Conservation (phyloP, 2,113 vertebrate genomes). For the Danionella cerebrum region DNA sequence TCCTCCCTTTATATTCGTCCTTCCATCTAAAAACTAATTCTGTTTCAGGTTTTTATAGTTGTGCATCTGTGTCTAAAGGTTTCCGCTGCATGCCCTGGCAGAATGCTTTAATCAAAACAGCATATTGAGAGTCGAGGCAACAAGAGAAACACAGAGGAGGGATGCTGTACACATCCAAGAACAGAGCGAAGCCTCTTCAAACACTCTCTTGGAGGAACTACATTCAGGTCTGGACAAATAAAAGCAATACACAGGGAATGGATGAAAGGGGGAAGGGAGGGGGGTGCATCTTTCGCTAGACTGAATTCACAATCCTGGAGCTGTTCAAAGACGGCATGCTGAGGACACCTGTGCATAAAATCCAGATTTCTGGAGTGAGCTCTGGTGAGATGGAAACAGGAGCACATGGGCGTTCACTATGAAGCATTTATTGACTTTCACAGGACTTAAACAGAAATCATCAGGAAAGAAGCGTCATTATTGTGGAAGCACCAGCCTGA, state of each 20-base stretch:
- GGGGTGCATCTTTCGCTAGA: neutral
- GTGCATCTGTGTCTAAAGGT: neutral
- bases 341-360: constrained; percentile 10
- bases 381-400: neutral
- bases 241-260: neutral
- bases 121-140: neutral
- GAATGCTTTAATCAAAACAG: constrained; percentile 23
- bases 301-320: neutral
- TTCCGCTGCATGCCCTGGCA: neutral
- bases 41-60: neutral
- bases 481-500: no score
- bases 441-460: no score
- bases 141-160: neutral
- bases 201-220: neutral
- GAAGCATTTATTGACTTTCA: no score
- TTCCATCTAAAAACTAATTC: neutral
- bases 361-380: neutral
- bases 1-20: neutral
- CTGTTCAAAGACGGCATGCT: constrained; percentile 9
- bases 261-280: neutral
- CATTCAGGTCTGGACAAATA: neutral
- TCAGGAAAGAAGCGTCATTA: no score
- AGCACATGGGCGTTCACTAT: no score
- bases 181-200: neutral
- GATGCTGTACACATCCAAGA: neutral